A percentile compares a stretch with the other conserved stretches of the same genome.
Evolutionary conservation across 2,797 vertebrate genomes (phyloP).

Genomic region (Paratrypauchen microcephalus): DNA sequence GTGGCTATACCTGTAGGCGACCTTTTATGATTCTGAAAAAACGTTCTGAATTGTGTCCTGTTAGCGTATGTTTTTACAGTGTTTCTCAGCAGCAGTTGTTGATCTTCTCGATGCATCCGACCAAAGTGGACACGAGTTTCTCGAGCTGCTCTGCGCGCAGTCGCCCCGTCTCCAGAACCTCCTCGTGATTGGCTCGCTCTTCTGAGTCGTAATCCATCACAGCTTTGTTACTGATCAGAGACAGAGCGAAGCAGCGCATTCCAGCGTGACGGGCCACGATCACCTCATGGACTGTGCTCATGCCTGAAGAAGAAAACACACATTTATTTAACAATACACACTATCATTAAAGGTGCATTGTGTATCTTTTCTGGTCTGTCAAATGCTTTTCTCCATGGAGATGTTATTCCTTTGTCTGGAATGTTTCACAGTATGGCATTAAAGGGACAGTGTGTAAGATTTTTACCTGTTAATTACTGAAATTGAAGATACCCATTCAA

Average conservation of each 20-base stretch:
- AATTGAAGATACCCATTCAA: too few relatives aligned
- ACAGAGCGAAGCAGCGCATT: constrained; percentile 85
- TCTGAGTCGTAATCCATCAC: constrained; percentile 82
- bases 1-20: too few relatives aligned
- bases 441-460: too few relatives aligned
- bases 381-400: too few relatives aligned
- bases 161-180: constrained; percentile 81
- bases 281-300: constrained; percentile 91
- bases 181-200: constrained; percentile 83
- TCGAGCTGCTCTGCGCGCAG: constrained; percentile 77
- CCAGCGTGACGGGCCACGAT: constrained; percentile 85
- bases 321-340: too few relatives aligned
- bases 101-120: constrained; percentile 69
- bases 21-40: too few relatives aligned
- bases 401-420: too few relatives aligned
- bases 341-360: too few relatives aligned
- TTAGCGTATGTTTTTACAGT: neutral
- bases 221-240: constrained; percentile 85
- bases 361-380: too few relatives aligned
- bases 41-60: neutral
- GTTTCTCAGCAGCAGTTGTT: constrained; percentile 42
- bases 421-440: too few relatives aligned
- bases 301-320: constrained; percentile 69
- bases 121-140: constrained; percentile 76
- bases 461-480: too few relatives aligned